Evolutionary conservation across 2,797 vertebrate genomes (phyloP), one percentile per base, ranked within the genome.

Genomic region (Spatula clypeata): DNA sequence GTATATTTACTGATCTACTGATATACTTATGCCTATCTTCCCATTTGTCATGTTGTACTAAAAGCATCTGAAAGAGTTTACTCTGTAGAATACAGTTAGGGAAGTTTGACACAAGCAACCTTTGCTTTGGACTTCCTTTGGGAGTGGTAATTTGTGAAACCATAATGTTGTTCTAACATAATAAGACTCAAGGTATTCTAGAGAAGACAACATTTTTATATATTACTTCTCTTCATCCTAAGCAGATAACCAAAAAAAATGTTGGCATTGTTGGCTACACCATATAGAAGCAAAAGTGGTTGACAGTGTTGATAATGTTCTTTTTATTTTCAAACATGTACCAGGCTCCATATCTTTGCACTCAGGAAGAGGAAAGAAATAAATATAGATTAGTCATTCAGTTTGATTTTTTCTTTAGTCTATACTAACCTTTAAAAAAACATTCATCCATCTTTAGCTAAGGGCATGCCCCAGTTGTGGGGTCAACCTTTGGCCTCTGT

Each of bases 391-490:
- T 80, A 53, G 62, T 73, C 6, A 60, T 57, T 32, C 18, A 57
- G 57, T 91, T 40, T 36, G 5, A 71, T 24, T 34, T 90, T 79
- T 81, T 3, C 31, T 86, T 72, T 45, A 23, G 21, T n/a, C 24
- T 94, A 14, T 16, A 21, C 0, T 17, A 1, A 2, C 7, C 3
- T 1, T 3, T 16, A 26, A 72, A 62, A 77, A 6, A 6, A 3
- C 14, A 27, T 49, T 69, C 2, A 42, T 80, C 57, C 64, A 2
- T 34, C 54, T 34, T 54, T n/a, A 65, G 14, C 15, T 83, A 40
- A 55, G 36, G 11, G 67, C 47, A 57, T 71, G 27, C 21, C 12
- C 26, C 67, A 64, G 53, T 77, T 6, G 38, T 44, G 26, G 21
- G n/a, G 45, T 40, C 40, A 90, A 9, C 5, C 14, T 80, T 81